A percentile compares a stretch with the other conserved stretches of the same genome.
Evolutionary conservation across 2,888 invertebrate genomes (phyloP).

Genomic region (Smittia sp.): DNA sequence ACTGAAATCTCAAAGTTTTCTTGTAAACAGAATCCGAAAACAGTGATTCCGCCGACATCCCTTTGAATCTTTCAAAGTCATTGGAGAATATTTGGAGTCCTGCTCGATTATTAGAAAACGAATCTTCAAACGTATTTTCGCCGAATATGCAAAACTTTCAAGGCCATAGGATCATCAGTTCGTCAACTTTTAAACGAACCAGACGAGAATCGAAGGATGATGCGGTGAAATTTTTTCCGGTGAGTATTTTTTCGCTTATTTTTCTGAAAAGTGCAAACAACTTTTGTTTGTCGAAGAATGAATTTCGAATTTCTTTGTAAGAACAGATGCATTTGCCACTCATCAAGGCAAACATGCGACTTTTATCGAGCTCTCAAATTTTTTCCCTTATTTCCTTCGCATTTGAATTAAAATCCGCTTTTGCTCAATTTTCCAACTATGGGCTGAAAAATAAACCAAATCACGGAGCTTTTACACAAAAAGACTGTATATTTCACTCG

Average conservation of each 20-base stretch:
- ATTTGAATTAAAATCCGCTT: too few species aligned
- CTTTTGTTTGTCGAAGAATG: not conserved
- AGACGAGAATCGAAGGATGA: not conserved
- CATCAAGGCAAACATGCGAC: too few species aligned
- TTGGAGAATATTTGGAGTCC: constrained; percentile 26
- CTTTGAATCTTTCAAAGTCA: constrained; percentile 2
- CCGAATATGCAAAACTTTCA: not conserved
- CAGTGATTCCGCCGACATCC: not conserved
- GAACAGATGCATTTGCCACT: not conserved
- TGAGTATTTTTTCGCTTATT: not conserved
- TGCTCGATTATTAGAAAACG: constrained; percentile 7
- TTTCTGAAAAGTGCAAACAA: too few species aligned
- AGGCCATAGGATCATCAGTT: not conserved
- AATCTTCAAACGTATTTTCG: not conserved
- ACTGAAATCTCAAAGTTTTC: too few species aligned
- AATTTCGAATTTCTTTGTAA: not conserved
- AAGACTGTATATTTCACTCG: too few species aligned
- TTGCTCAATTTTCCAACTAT: too few species aligned
- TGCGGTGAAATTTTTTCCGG: constrained; percentile 19
- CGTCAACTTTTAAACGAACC: not conserved
- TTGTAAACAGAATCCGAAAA: not conserved
- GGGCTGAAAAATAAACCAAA: too few species aligned
- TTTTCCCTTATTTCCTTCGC: too few species aligned
- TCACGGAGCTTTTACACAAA: too few species aligned
- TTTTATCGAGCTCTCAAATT: too few species aligned